Evolutionary conservation across 2,113 vertebrate species (phyloP).

Genomic region (Ciconia stormi): DNA sequence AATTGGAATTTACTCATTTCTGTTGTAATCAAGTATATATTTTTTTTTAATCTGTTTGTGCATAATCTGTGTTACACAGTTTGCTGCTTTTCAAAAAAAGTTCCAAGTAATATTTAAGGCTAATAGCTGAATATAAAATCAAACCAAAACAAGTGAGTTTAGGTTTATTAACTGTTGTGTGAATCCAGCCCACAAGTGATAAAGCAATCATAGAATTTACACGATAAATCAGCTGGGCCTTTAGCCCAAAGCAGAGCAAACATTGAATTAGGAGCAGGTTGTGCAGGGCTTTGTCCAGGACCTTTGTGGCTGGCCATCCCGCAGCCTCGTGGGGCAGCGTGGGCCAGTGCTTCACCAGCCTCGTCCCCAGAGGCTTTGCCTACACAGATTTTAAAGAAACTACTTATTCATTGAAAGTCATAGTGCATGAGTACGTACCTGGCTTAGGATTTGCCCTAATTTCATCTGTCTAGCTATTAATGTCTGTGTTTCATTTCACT

Average conservation of each 20-base stretch:
- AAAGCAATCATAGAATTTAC: not conserved
- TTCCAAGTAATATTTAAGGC: not conserved
- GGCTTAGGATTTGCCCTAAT: not conserved
- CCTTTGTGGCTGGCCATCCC: not conserved
- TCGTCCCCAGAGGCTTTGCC: not conserved
- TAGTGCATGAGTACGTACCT: not conserved
- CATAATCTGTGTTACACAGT: not conserved
- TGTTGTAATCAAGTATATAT: not conserved
- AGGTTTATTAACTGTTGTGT: not conserved
- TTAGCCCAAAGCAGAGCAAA: not conserved
- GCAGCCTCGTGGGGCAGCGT: not conserved
- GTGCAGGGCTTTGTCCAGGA: not conserved
- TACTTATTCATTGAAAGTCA: not conserved
- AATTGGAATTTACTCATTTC: not conserved
- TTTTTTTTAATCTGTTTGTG: not conserved
- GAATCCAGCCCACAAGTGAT: not conserved
- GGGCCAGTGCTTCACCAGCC: not conserved
- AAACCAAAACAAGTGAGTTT: not conserved
- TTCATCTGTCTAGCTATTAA: not conserved
- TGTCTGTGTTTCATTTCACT: not conserved
- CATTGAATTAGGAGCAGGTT: not conserved
- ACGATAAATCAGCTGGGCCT: not conserved
- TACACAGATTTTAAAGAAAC: not conserved
- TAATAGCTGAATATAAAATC: not conserved
- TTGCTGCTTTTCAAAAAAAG: not conserved